Evolutionary conservation across 1,140 invertebrate species (phyloP).

Genomic region (Euwallacea fornicatus): DNA sequence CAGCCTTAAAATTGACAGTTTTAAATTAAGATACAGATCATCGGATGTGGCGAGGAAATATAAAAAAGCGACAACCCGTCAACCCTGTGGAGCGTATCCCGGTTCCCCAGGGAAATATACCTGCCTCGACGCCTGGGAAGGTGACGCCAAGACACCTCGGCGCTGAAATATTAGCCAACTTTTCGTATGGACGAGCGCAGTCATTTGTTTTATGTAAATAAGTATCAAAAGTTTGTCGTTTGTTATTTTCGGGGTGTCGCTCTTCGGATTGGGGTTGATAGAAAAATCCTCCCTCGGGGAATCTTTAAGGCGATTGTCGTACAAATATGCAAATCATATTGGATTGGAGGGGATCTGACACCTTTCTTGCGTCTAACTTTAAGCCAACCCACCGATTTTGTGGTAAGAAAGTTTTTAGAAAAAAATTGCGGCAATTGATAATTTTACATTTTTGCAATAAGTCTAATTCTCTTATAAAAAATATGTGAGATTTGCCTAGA

Average conservation of each 20-base stretch:
- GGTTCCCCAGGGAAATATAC: constrained; percentile 52
- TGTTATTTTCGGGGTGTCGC: constrained; percentile 40
- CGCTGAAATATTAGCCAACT: constrained; percentile 55
- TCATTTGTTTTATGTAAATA: constrained; percentile 50
- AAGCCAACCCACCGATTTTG: too few species aligned
- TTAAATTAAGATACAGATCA: constrained; percentile 50
- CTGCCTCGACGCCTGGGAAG: constrained; percentile 39
- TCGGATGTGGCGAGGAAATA: constrained; percentile 43
- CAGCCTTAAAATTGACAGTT: constrained; percentile 43
- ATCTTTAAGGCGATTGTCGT: not conserved
- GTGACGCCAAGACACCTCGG: constrained; percentile 42
- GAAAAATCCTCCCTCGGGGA: not conserved
- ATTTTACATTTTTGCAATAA: too few species aligned
- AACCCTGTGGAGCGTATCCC: constrained; percentile 20
- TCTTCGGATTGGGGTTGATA: constrained; percentile 5
- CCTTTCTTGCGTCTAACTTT: too few species aligned
- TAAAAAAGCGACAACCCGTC: constrained; percentile 44
- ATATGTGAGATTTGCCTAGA: too few species aligned
- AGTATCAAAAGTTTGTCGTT: constrained; percentile 43
- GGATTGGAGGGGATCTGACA: too few species aligned
- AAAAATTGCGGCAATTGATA: too few species aligned
- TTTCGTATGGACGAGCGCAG: constrained; percentile 54
- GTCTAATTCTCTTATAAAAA: too few species aligned
- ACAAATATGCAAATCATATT: too few species aligned
- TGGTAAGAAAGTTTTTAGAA: too few species aligned